A percentile compares a stretch with the other conserved stretches of the same genome.
These are phyloP conservation scores for Mythimna lalbum DNA, from an alignment of 2,888 invertebrate genomes.

Conservation along the genomic window DNA sequence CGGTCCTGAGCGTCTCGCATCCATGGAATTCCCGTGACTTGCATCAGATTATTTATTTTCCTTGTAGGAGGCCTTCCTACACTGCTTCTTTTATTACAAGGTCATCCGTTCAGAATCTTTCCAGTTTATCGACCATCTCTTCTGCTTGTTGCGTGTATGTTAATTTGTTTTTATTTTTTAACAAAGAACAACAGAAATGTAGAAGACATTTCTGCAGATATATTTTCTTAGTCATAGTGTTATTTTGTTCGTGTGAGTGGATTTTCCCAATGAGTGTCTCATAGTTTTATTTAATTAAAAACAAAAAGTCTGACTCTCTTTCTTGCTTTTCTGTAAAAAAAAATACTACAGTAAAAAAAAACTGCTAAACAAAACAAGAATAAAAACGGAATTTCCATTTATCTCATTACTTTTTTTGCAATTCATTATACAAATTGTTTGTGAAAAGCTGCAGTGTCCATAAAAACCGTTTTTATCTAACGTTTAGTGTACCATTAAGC, in stretches of 20 bases:
- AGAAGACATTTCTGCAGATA: not conserved
- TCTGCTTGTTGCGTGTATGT: not conserved
- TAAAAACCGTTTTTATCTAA: constrained; percentile 55
- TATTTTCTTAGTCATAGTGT: not conserved
- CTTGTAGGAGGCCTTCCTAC: too few species aligned
- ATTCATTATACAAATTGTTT: constrained; percentile 54
- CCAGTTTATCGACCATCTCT: too few species aligned
- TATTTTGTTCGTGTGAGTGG: not conserved
- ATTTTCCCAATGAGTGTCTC: constrained; percentile 11
- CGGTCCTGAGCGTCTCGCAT: too few species aligned
- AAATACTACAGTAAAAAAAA: too few species aligned
- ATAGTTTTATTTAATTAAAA: not conserved
- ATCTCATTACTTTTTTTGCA: constrained; percentile 40
- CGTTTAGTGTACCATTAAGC: constrained; percentile 42
- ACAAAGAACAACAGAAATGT: not conserved
- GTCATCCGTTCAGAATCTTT: too few species aligned
- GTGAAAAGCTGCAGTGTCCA: constrained; percentile 42
- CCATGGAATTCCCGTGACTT: too few species aligned
- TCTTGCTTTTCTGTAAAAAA: too few species aligned
- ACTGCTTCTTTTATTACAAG: too few species aligned
- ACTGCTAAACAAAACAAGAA: constrained; percentile 21
- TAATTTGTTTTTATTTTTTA: not conserved
- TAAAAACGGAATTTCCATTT: constrained; percentile 44
- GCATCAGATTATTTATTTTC: too few species aligned
- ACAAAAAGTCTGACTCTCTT: too few species aligned